Evolutionary conservation across 1,140 invertebrate species (phyloP), one percentile per base, ranked within the genome.

Genomic region (Drosophila azteca): DNA sequence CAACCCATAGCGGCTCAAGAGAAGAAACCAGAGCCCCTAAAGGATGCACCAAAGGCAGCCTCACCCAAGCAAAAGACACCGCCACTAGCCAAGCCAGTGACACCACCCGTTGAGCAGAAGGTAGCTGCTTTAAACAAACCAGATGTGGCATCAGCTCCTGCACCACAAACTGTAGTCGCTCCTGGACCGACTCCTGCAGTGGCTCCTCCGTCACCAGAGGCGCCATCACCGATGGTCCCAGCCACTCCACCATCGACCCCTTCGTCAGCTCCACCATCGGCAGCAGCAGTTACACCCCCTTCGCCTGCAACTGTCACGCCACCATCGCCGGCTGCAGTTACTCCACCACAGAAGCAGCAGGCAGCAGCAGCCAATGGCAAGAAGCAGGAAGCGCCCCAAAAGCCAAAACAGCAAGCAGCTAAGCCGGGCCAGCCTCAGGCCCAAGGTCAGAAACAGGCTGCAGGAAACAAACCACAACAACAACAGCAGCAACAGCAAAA

Each of bases 401-500:
- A 80, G 17, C 17, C 48, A n/a, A 81, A 81, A 29, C 78, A 73
- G 22, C 50, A 52, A n/a, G 2, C 46, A 29, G 54, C 50, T n/a
- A 71, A 68, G 35, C 43, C 65, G 17, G 29, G 26, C 1, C 29
- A 52, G 41, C 65, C 41, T 13, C 35, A 24, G 20, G 26, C 2
- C 50, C 71, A 75, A 13, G 39, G 39, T 31, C 76, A 71, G 17
- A 77, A 77, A 54, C 62, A 75, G 35, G 48, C 31, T 20, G 35
- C 35, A 20, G 51, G 35, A 26, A 59, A 24, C 44, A 75, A 68
- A 31, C 45, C 58, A 17, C 76, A 65, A 17, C 64, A 62, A 31
- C 73, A 79, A 3, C 77, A 64, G 8, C 69, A 69, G n/a, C 71
- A 72, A n/a, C 55, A 59, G 15, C 58, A 64, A 26, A 77, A 77